phyloP scores from a whole-genome alignment of 2,113 vertebrate genomes.

The Colistium nudipinnis region DNA sequence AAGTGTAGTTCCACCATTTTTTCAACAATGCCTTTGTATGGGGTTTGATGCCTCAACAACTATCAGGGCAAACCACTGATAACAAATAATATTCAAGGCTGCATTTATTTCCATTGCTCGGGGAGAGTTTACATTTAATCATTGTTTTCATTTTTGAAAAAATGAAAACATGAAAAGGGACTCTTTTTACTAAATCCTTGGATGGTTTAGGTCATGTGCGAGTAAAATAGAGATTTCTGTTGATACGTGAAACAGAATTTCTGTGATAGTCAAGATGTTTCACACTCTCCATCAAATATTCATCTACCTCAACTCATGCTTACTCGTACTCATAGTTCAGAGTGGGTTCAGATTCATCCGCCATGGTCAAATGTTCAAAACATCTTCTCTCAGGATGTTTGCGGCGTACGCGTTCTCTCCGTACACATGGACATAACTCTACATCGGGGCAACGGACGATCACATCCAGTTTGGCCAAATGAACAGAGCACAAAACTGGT shows the following conservation, averaged over 20 bases:
- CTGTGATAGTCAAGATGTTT: constrained; percentile 27
- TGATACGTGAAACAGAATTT: constrained; percentile 42
- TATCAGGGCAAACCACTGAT: too few species aligned
- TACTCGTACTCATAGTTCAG: constrained; percentile 21
- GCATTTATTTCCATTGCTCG: too few species aligned
- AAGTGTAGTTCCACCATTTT: not conserved
- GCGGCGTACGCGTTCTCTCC: constrained; percentile 4
- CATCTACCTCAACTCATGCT: constrained; percentile 25
- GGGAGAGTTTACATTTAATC: too few species aligned
- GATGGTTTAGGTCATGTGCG: not conserved
- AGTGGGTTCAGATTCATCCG: constrained; percentile 22
- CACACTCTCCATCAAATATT: constrained; percentile 40
- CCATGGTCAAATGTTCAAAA: constrained; percentile 18
- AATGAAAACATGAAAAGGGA: too few species aligned
- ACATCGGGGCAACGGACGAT: not conserved
- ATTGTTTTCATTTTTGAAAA: too few species aligned
- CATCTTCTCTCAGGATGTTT: not conserved
- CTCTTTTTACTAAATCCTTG: too few species aligned
- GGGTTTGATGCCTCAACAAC: too few species aligned
- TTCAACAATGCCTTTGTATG: not conserved
- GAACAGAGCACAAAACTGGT: constrained; percentile 11
- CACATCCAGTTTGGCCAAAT: constrained; percentile 20
- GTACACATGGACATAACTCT: not conserved
- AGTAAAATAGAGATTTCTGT: constrained; percentile 1
- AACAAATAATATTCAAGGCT: too few species aligned